These are phyloP conservation scores for Aleiodes leptofemur DNA, from an alignment of 2,888 invertebrate genomes.

Conservation along the genomic window DNA sequence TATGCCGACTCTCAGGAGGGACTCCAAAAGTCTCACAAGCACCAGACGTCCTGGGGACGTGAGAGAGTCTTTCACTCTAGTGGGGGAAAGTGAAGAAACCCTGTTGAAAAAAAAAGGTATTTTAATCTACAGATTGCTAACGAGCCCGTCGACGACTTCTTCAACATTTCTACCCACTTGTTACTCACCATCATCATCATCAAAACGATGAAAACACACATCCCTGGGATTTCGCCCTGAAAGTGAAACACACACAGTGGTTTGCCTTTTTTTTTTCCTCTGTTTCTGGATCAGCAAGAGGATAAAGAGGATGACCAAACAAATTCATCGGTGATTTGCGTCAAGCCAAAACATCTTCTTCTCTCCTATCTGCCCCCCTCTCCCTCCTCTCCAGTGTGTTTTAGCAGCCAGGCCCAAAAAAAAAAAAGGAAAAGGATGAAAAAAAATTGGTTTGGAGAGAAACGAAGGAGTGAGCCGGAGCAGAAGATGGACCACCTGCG, in stretches of 20 bases:
- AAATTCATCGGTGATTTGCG: conserved; percentile 28
- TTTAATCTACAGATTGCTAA: conserved; percentile 7
- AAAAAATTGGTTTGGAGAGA: conserved; percentile 6
- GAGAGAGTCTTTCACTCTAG: not conserved
- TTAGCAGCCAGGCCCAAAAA: conserved; percentile 21
- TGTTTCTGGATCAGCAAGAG: not conserved
- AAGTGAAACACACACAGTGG: not conserved
- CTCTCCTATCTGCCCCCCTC: not conserved
- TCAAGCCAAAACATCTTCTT: conserved; percentile 25
- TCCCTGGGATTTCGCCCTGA: not conserved
- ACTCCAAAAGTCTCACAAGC: not conserved
- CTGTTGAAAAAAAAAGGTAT: not conserved
- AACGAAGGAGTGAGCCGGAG: conserved; percentile 8
- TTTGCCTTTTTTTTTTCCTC: not conserved
- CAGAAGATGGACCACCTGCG: conserved; percentile 56
- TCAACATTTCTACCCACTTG: too few species aligned
- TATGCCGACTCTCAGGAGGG: not conserved
- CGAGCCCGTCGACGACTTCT: conserved; percentile 25
- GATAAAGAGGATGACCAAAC: conserved; percentile 26
- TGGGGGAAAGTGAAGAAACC: not conserved
- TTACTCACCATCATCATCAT: not conserved
- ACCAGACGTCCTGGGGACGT: conserved; percentile 21
- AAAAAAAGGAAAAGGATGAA: too few species aligned
- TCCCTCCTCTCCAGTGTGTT: not conserved
- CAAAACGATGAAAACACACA: not conserved